Evolutionary conservation across 2,113 vertebrate genomes (phyloP).

Genomic region (Motacilla alba): DNA sequence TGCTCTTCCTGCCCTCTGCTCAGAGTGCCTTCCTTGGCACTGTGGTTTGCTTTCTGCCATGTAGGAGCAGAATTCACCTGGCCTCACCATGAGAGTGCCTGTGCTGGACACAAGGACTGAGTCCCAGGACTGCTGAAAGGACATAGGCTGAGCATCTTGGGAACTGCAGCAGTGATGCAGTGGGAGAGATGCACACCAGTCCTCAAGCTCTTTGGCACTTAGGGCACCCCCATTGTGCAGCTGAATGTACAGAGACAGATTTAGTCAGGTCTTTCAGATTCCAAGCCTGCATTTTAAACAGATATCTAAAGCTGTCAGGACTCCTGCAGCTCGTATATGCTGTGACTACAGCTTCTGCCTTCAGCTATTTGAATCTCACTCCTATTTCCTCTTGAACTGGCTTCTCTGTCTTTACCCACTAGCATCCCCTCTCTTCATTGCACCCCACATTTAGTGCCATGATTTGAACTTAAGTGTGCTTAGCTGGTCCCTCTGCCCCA

Average conservation of each 20-base stretch:
- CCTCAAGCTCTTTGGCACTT: background rate
- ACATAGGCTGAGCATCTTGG: background rate
- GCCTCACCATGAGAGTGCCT: background rate
- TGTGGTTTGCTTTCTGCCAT: background rate
- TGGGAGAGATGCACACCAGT: background rate
- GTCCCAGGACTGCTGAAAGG: background rate
- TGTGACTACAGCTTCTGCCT: background rate
- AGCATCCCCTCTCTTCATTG: background rate
- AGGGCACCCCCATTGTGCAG: background rate
- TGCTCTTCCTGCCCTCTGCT: background rate
- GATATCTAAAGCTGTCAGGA: background rate
- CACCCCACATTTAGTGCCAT: background rate
- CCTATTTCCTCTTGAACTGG: background rate
- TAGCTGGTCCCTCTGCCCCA: background rate
- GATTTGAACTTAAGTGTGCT: background rate
- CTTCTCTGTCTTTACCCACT: background rate
- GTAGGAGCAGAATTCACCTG: background rate
- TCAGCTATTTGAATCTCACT: background rate
- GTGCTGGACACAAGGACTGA: background rate
- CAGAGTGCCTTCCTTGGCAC: background rate
- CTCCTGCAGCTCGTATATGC: background rate
- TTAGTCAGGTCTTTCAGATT: background rate
- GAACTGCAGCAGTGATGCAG: background rate
- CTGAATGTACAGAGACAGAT: background rate
- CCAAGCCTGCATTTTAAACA: background rate